Conservation (phyloP, 2,888 invertebrate genomes). For the Philaethria dido region DNA sequence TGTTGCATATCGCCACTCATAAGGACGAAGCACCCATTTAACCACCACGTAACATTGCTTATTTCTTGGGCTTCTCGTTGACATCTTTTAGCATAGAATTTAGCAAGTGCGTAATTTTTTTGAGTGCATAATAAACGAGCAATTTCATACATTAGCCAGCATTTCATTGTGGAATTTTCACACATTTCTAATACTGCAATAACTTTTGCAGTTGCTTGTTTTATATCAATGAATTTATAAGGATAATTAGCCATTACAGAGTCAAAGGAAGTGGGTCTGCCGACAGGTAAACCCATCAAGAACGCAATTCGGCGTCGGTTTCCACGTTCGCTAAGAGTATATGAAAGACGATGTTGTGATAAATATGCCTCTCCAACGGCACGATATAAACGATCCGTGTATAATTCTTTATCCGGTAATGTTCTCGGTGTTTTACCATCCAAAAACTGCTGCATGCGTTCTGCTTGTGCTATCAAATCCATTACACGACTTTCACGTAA, state of each 20-base stretch:
- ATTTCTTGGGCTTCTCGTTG: slow-evolving; percentile 72
- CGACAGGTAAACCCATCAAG: slow-evolving; percentile 73
- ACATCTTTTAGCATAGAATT: slow-evolving; percentile 75
- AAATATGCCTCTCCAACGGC: slow-evolving; percentile 75
- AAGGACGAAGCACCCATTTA: slow-evolving; percentile 72
- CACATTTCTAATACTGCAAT: slow-evolving; percentile 69
- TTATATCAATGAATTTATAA: slow-evolving; percentile 71
- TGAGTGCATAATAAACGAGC: slow-evolving; percentile 69
- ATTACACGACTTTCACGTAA: slow-evolving; percentile 64
- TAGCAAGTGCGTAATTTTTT: slow-evolving; percentile 75
- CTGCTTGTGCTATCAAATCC: slow-evolving; percentile 72
- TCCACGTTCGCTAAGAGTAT: slow-evolving; percentile 73
- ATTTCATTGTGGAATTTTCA: slow-evolving; percentile 75
- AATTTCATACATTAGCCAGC: slow-evolving; percentile 77
- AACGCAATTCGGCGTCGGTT: slow-evolving; percentile 76
- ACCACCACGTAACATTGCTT: slow-evolving; percentile 71
- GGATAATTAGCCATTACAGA: slow-evolving; percentile 79
- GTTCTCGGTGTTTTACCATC: slow-evolving; percentile 71
- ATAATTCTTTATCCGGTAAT: slow-evolving; percentile 71
- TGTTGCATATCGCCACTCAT: slow-evolving; percentile 81
- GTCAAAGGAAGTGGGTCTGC: slow-evolving; percentile 73
- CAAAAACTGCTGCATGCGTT: slow-evolving; percentile 76
- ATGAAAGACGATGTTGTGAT: slow-evolving; percentile 70
- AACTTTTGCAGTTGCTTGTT: slow-evolving; percentile 68
- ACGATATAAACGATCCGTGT: slow-evolving; percentile 71